Evolutionary conservation across 2,888 invertebrate species (phyloP), one percentile per base, ranked within the genome.

Genomic region (Agriotes lineatus): DNA sequence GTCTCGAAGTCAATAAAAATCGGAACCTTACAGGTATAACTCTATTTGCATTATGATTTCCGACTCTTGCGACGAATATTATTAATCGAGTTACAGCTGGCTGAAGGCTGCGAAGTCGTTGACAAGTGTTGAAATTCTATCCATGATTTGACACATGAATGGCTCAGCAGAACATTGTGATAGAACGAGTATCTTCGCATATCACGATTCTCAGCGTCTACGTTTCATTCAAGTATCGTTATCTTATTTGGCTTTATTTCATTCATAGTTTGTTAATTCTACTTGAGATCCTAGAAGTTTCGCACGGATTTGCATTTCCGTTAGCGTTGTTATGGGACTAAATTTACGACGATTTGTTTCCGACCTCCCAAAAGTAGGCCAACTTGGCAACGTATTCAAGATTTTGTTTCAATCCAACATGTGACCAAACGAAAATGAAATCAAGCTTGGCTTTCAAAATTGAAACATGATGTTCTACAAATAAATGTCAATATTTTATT

Each of bases 171-270:
- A 35, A 35, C 52, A 52, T 52, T 52, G 52, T 52, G 0, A 30
- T 33, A 35, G 52, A 52, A 35, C 33, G 52, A 18, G 33, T 33
- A 33, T 33, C 52, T 52, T 52, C 52, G 52, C 18, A 52, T 52
- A 30, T 52, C 52, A 52, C 52, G 52, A 52, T 52, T 52, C 52
- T 52, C 52, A 52, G 12, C 48, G 52, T 52, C 52, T 52, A 52
- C 52, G 52, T 52, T 52, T 52, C 52, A 33, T 52, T 52, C 52
- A 52, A 19, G 33, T 33, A 22, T 33, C 33, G 18, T 52, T 33
- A 50, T 50, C 50, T 50, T 33, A 52, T 52, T 52, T 52, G 14
- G 52, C 33, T 18, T 33, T 33, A 35, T 52, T 52, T 30, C 52
- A 52, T 52, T 52, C 52, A 48, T 22, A 52, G 52, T 19, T 52